Percentiles rank a stretch among this genome's conserved stretches.
Conservation (phyloP, 2,888 invertebrate genomes). For the Zelleria hepariella region DNA sequence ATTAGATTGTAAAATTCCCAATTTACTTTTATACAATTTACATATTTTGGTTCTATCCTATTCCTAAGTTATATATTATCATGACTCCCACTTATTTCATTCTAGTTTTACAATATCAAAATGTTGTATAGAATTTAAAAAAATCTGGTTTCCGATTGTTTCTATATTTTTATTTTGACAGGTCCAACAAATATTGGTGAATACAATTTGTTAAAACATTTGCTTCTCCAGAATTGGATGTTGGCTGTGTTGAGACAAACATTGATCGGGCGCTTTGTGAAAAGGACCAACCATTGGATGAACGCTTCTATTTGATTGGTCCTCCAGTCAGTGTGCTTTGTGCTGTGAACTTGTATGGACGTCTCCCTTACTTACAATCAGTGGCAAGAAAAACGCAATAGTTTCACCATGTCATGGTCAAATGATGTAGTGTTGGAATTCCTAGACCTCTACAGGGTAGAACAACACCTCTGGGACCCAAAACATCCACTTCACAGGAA, state of each 20-base stretch:
- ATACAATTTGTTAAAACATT: too few species aligned
- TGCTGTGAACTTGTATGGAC: slow-evolving; percentile 19
- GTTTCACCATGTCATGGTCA: slow-evolving; percentile 41
- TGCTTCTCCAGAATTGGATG: too few species aligned
- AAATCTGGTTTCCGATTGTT: too few species aligned
- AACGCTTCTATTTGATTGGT: slow-evolving; percentile 33
- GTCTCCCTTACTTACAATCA: slow-evolving; percentile 11
- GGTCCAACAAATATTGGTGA: too few species aligned
- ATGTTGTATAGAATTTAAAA: too few species aligned
- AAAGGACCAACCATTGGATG: slow-evolving; percentile 50
- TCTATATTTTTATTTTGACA: too few species aligned
- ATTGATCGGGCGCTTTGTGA: slow-evolving; percentile 38
- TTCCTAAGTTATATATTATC: too few species aligned
- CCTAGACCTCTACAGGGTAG: slow-evolving; percentile 46
- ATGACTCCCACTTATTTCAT: too few species aligned
- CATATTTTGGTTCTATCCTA: too few species aligned
- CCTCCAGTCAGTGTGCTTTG: slow-evolving; percentile 22
- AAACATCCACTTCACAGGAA: slow-evolving; percentile 47
- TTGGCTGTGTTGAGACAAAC: slow-evolving; percentile 22
- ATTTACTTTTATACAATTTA: too few species aligned
- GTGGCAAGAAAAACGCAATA: neutral
- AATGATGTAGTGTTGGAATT: slow-evolving; percentile 52
- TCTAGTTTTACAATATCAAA: too few species aligned
- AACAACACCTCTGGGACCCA: slow-evolving; percentile 55
- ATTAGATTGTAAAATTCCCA: too few species aligned